phyloP scores from a whole-genome alignment of 1,140 invertebrate species.

The Oscheius sp. region DNA sequence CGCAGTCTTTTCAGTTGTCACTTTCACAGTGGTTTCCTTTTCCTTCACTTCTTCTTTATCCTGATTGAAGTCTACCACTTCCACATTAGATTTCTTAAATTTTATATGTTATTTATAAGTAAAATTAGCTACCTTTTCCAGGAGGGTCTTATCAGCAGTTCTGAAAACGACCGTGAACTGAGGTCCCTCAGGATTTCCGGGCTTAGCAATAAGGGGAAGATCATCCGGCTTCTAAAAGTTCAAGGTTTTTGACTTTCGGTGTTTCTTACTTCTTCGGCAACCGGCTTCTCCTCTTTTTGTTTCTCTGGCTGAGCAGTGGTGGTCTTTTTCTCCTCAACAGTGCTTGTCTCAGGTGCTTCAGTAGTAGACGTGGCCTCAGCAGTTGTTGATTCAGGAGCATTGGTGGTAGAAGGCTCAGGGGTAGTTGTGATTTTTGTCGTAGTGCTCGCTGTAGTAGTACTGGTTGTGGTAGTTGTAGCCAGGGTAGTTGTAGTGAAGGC shows the following conservation, averaged over 20 bases:
- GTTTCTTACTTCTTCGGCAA: not conserved
- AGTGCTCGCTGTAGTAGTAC: not conserved
- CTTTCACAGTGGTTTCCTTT: not conserved
- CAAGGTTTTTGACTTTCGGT: not conserved
- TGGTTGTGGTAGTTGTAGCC: not conserved
- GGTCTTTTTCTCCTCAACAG: not conserved
- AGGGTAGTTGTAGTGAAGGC: not conserved
- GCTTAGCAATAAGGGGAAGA: too few relatives aligned
- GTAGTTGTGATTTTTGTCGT: not conserved
- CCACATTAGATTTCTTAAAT: not conserved
- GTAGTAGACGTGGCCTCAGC: too few relatives aligned
- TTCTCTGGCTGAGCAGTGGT: too few relatives aligned
- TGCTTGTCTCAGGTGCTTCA: not conserved
- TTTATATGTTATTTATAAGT: not conserved
- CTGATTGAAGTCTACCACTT: not conserved
- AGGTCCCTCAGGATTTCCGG: not conserved
- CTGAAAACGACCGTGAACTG: not conserved
- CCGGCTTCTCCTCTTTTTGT: too few relatives aligned
- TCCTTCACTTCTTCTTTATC: not conserved
- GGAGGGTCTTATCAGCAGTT: not conserved
- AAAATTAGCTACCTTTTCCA: not conserved
- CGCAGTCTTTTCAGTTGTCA: not conserved
- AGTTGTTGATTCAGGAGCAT: too few relatives aligned
- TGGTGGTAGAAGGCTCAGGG: not conserved
- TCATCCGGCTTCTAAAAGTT: not conserved